Evolutionary conservation across 64 coral and sea anemone genomes (phyloP).

Genomic region (Trachythela sp.): DNA sequence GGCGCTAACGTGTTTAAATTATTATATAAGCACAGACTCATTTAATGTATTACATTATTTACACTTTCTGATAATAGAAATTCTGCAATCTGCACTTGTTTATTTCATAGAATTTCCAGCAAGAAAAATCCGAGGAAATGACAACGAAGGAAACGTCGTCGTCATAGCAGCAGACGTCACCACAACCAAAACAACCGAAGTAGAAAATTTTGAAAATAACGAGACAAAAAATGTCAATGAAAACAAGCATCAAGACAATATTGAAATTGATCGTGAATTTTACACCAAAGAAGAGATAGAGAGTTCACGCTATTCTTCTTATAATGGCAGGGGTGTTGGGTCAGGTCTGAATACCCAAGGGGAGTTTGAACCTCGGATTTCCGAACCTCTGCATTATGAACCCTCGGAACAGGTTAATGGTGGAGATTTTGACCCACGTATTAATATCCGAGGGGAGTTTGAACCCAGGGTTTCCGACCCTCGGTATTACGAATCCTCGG

Average conservation of each 20-base stretch:
- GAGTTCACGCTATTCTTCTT: not conserved
- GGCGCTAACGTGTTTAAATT: too few relatives aligned
- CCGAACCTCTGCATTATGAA: too few relatives aligned
- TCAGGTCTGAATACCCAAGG: not conserved
- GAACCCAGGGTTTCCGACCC: too few relatives aligned
- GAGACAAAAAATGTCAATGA: not conserved
- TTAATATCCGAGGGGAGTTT: too few relatives aligned
- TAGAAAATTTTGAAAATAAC: not conserved
- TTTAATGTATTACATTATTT: too few relatives aligned
- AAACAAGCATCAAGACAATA: not conserved
- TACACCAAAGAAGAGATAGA: not conserved
- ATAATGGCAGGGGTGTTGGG: not conserved
- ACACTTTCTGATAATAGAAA: too few relatives aligned
- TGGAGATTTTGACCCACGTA: too few relatives aligned
- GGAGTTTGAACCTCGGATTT: not conserved
- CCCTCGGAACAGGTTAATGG: too few relatives aligned
- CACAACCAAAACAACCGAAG: not conserved
- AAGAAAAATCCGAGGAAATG: not conserved
- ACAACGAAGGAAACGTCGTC: not conserved
- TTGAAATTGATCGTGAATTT: not conserved
- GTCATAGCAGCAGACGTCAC: not conserved
- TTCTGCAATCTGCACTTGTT: too few relatives aligned
- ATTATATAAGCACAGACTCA: too few relatives aligned
- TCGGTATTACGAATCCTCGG: too few relatives aligned
- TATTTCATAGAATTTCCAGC: not conserved